Conservation (phyloP, 2,888 invertebrate genomes). For the Caenorhabditis sulstoni region DNA sequence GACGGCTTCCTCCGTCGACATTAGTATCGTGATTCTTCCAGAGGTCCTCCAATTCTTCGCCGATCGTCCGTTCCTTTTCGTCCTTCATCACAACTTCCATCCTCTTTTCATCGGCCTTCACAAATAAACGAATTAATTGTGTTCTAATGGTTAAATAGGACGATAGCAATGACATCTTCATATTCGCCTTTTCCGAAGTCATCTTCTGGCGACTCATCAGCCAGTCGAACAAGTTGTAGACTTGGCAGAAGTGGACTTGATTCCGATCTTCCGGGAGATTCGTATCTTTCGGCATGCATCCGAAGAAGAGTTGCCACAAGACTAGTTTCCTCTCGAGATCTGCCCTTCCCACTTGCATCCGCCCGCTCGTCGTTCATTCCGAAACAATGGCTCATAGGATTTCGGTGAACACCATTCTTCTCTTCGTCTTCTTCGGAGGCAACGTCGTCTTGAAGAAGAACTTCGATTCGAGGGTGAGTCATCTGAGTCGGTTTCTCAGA, state of each 20-base stretch:
- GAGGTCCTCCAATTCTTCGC: conserved; percentile 47
- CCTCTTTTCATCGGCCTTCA: background rate
- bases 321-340: conserved; percentile 17
- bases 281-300: background rate
- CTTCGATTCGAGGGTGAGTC: conserved; percentile 37
- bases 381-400: conserved; percentile 20
- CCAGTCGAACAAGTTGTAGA: background rate
- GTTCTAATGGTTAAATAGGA: too few relatives aligned
- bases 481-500: too few relatives aligned
- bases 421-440: conserved; percentile 36
- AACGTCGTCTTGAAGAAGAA: conserved; percentile 37
- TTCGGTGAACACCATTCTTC: conserved; percentile 22
- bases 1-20: conserved; percentile 31
- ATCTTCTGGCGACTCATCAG: too few relatives aligned
- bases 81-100: conserved; percentile 24
- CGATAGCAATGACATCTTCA: too few relatives aligned
- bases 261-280: conserved; percentile 7
- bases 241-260: conserved; percentile 38
- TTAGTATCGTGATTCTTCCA: background rate
- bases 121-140: background rate
- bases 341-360: conserved; percentile 14
- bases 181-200: too few relatives aligned
- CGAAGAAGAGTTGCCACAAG: background rate
- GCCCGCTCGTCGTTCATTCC: background rate
- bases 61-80: conserved; percentile 68